Evolutionary conservation across 2,888 invertebrate genomes (phyloP).

Genomic region (Cantharis nigra): DNA sequence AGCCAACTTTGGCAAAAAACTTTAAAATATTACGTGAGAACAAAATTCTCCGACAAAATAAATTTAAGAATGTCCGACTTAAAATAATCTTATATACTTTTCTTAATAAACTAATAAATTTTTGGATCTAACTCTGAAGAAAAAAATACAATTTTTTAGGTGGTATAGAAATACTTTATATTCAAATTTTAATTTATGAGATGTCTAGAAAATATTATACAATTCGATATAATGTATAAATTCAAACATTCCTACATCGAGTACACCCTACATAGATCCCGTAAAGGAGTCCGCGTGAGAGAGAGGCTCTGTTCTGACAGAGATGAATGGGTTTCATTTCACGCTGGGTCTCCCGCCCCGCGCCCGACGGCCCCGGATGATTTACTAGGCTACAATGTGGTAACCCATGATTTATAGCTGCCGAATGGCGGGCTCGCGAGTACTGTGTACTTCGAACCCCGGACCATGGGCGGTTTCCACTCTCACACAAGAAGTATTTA

Average conservation of each 20-base stretch:
- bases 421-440: slow-evolving; percentile 63
- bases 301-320: slow-evolving; percentile 47
- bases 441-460: slow-evolving; percentile 46
- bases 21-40: neutral
- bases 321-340: slow-evolving; percentile 60
- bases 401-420: slow-evolving; percentile 70
- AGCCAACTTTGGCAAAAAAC: neutral
- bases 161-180: neutral
- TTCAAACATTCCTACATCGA: slow-evolving; percentile 23
- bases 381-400: slow-evolving; percentile 71
- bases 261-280: slow-evolving; percentile 30
- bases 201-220: neutral
- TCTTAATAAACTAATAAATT: neutral
- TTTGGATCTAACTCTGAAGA: neutral
- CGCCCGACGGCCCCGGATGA: slow-evolving; percentile 60
- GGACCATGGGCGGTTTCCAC: slow-evolving; percentile 39
- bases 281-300: slow-evolving; percentile 37
- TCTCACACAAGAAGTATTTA: slow-evolving; percentile 38
- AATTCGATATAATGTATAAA: neutral
- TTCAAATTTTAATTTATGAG: neutral
- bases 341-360: slow-evolving; percentile 61
- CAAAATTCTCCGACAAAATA: neutral
- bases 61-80: neutral
- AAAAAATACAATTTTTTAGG: neutral
- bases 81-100: neutral